These are phyloP conservation scores for Amiota minor DNA, from an alignment of 2,888 invertebrate genomes.

Conservation along the genomic window DNA sequence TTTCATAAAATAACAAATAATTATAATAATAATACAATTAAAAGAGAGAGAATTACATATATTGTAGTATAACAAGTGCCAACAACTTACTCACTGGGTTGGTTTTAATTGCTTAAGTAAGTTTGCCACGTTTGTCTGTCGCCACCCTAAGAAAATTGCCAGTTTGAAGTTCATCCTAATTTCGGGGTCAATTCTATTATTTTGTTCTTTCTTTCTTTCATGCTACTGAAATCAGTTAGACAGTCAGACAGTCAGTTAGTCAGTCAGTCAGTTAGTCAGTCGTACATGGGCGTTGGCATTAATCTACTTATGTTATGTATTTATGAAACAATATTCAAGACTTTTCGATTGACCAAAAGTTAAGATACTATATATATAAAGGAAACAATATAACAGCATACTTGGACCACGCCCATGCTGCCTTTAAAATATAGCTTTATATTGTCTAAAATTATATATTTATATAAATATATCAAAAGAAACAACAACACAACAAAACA, in stretches of 20 bases:
- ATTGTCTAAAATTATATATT: constrained; percentile 19
- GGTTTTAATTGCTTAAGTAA: no score
- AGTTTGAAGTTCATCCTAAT: no score
- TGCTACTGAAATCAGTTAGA: not conserved
- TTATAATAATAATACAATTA: not conserved
- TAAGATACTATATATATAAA: not conserved
- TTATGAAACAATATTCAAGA: not conserved
- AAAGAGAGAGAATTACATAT: constrained; percentile 5
- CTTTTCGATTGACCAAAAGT: not conserved
- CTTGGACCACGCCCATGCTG: constrained; percentile 33
- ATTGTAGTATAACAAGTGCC: no score
- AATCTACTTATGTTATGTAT: not conserved
- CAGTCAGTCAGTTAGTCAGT: constrained; percentile 1
- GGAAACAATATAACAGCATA: not conserved
- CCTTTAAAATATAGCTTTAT: constrained; percentile 42
- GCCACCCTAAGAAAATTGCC: no score
- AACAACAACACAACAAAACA: not conserved
- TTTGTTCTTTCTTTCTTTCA: no score
- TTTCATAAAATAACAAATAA: constrained; percentile 24
- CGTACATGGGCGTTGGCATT: constrained; percentile 8
- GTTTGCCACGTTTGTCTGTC: no score
- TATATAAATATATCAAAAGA: not conserved
- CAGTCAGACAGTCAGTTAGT: not conserved
- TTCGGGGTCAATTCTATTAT: no score
- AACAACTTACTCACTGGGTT: no score